These are phyloP conservation scores for Sebastes diaconus DNA, from an alignment of 2,797 vertebrate genomes.

Conservation along the genomic window DNA sequence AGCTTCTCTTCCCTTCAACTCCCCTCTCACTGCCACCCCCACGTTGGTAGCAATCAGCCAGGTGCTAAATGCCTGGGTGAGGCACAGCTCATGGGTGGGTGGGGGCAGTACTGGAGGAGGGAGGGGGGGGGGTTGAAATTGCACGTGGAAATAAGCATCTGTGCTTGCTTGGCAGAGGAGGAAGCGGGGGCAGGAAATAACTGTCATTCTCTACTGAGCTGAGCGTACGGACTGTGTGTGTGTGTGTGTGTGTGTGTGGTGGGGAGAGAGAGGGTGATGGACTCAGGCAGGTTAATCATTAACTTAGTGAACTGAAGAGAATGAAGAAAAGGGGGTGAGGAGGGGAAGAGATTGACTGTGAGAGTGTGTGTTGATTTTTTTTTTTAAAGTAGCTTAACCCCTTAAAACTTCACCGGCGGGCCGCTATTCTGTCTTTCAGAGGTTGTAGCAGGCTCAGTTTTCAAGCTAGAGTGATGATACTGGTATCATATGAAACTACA, in stretches of 20 bases:
- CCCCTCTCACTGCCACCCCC: conserved; percentile 53
- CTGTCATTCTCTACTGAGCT: conserved; percentile 78
- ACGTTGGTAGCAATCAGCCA: conserved; percentile 81
- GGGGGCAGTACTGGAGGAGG: conserved; percentile 13
- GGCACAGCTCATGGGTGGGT: conserved; percentile 63
- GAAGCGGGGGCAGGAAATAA: conserved; percentile 83
- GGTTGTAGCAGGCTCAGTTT: too few species aligned
- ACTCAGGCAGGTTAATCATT: conserved; percentile 79
- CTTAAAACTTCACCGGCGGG: too few species aligned
- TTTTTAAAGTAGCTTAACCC: conserved; percentile 22
- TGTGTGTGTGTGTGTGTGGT: background rate
- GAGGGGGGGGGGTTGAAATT: conserved; percentile 41
- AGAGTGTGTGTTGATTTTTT: background rate
- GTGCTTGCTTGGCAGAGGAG: conserved; percentile 75
- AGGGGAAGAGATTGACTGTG: background rate
- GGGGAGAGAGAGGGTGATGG: conserved; percentile 41
- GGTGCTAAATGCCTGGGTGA: conserved; percentile 82
- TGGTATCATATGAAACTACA: too few species aligned
- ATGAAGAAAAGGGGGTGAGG: conserved; percentile 22
- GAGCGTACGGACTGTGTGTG: conserved; percentile 28
- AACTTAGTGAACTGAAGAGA: conserved; percentile 68
- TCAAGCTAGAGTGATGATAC: too few species aligned
- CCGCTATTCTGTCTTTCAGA: too few species aligned
- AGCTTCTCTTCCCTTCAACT: conserved; percentile 40
- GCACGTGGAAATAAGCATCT: conserved; percentile 83